A percentile compares a stretch with the other conserved stretches of the same genome.
phyloP scores from a whole-genome alignment of 2,888 invertebrate genomes.

The Mesorhabditis belari region DNA sequence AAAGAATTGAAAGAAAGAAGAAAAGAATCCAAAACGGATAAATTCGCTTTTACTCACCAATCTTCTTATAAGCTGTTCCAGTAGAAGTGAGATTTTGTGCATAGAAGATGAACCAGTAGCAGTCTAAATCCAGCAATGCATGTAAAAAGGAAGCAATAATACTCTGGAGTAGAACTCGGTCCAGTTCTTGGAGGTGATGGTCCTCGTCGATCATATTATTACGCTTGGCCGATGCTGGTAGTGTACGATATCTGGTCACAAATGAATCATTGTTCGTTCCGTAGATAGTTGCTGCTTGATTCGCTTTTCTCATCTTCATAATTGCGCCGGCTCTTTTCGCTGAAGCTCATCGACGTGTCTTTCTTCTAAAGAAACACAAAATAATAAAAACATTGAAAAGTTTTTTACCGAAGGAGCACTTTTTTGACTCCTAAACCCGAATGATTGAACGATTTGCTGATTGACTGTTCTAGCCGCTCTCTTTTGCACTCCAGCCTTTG shows the following conservation, averaged over 20 bases:
- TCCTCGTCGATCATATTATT: constrained; percentile 17
- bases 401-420: too few relatives aligned
- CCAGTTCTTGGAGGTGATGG: constrained; percentile 15
- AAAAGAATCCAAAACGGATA: not conserved
- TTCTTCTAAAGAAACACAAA: too few relatives aligned
- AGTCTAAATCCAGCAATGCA: not conserved
- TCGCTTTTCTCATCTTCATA: not conserved
- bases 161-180: not conserved
- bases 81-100: not conserved
- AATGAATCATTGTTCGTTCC: not conserved
- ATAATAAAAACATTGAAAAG: too few relatives aligned
- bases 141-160: not conserved
- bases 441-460: too few relatives aligned
- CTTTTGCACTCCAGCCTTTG: too few relatives aligned
- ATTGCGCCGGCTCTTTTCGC: not conserved
- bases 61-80: not conserved
- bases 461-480: too few relatives aligned
- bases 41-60: not conserved
- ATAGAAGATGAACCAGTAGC: not conserved
- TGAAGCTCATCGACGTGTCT: too few relatives aligned
- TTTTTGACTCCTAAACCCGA: too few relatives aligned
- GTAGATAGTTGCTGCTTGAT: not conserved
- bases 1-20: not conserved
- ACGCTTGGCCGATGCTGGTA: constrained; percentile 5
- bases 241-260: constrained; percentile 7